A percentile compares a stretch with the other conserved stretches of the same genome.
phyloP scores from a whole-genome alignment of 2,888 invertebrate genomes.

The Mylabris sibirica region DNA sequence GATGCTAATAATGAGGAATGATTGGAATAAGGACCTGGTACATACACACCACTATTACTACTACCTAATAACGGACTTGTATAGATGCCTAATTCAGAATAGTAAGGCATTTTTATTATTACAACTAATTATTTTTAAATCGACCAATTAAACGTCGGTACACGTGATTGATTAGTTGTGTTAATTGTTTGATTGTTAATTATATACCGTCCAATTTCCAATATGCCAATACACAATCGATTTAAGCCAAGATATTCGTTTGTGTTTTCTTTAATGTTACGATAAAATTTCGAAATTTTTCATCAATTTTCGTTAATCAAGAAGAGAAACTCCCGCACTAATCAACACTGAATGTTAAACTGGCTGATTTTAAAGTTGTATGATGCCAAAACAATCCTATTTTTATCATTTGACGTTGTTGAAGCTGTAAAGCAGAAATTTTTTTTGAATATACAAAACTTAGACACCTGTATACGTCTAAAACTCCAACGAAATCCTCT shows the following conservation, averaged over 20 bases:
- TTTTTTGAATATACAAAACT: not conserved
- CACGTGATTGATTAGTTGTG: slow-evolving; percentile 34
- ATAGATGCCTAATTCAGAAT: slow-evolving; percentile 66
- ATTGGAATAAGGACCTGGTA: slow-evolving; percentile 66
- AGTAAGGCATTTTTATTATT: slow-evolving; percentile 70
- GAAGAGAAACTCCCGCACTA: slow-evolving; percentile 41
- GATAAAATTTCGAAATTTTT: slow-evolving; percentile 31
- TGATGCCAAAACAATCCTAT: slow-evolving; percentile 57
- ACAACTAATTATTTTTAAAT: slow-evolving; percentile 13
- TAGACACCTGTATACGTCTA: slow-evolving; percentile 13
- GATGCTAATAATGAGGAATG: slow-evolving; percentile 58
- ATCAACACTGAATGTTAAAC: slow-evolving; percentile 49
- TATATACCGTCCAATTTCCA: slow-evolving; percentile 2
- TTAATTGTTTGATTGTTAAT: not conserved
- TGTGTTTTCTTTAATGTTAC: slow-evolving; percentile 27
- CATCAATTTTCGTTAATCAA: slow-evolving; percentile 18
- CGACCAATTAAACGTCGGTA: slow-evolving; percentile 32
- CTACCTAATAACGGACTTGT: slow-evolving; percentile 66
- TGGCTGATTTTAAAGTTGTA: slow-evolving; percentile 50
- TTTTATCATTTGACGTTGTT: slow-evolving; percentile 54
- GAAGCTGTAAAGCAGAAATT: not conserved
- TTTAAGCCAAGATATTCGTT: slow-evolving; percentile 29
- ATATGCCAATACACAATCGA: slow-evolving; percentile 5
- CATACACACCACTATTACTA: slow-evolving; percentile 64
- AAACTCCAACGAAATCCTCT: not conserved